Evolutionary conservation across 2,888 invertebrate species (phyloP).

Genomic region (Athalia rosae): DNA sequence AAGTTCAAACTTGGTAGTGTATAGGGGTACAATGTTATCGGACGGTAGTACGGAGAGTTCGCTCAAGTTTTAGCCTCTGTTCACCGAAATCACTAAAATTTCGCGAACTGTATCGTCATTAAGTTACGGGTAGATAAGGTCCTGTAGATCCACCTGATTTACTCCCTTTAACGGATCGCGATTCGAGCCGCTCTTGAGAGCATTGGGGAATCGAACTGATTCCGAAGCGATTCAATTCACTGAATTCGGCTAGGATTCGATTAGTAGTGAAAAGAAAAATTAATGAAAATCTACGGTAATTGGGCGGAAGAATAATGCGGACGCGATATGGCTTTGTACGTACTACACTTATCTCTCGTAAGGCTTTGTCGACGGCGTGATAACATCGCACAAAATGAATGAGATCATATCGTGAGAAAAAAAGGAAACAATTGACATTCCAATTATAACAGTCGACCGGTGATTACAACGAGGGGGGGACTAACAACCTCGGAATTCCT

Average conservation of each 20-base stretch:
- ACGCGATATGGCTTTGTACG: no score
- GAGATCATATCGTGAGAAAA: not conserved
- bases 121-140: not conserved
- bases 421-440: not conserved
- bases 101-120: not conserved
- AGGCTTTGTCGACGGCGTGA: no score
- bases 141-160: not conserved
- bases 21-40: no score
- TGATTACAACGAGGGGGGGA: constrained; percentile 5
- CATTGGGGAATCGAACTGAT: constrained; percentile 6
- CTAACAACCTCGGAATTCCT: not conserved
- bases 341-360: no score
- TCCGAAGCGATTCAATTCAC: constrained; percentile 4
- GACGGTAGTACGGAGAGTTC: no score
- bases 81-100: not conserved
- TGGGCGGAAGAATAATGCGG: no score
- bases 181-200: not conserved
- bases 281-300: no score
- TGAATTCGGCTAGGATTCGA: constrained; percentile 6
- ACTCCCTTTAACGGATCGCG: not conserved
- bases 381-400: not conserved
- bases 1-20: no score
- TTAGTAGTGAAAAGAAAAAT: not conserved
- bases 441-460: not conserved
- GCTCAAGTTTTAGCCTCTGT: no score